These are phyloP conservation scores for Spinus olivaceus DNA, from an alignment of 2,797 vertebrate species.

Conservation along the genomic window DNA sequence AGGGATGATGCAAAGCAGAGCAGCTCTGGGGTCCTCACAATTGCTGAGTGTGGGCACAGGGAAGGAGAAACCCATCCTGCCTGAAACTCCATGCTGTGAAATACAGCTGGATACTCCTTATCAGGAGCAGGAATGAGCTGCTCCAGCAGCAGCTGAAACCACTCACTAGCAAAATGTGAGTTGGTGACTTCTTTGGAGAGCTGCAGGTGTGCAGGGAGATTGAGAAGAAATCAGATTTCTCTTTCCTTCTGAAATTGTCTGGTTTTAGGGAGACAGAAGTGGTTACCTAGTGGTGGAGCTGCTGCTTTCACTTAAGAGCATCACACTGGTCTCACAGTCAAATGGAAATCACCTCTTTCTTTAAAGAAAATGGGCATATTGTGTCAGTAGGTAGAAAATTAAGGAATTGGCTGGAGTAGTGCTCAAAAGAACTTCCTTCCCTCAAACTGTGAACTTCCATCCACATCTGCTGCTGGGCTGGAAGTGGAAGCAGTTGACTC, in stretches of 20 bases:
- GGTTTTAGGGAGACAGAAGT: not conserved
- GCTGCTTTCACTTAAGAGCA: not conserved
- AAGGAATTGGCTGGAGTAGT: accelerated
- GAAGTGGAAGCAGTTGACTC: not conserved
- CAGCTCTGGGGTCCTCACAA: not conserved
- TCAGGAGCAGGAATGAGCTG: not conserved
- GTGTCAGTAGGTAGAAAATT: not conserved
- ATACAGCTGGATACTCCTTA: not conserved
- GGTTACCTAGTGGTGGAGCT: not conserved
- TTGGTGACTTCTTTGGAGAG: not conserved
- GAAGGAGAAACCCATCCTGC: not conserved
- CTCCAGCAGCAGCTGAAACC: not conserved
- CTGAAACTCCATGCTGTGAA: not conserved
- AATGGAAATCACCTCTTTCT: not conserved
- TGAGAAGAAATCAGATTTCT: not conserved
- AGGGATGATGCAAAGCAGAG: not conserved
- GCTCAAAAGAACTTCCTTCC: not conserved
- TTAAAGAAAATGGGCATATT: not conserved
- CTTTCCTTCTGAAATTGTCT: not conserved
- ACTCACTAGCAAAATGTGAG: not conserved
- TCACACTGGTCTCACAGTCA: not conserved
- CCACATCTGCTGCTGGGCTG: not conserved
- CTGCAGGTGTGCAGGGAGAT: not conserved
- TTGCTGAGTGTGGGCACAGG: accelerated
- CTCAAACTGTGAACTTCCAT: not conserved